These are phyloP conservation scores for Eidolon helvum DNA, from an alignment of 2,113 vertebrate genomes.

Conservation along the genomic window DNA sequence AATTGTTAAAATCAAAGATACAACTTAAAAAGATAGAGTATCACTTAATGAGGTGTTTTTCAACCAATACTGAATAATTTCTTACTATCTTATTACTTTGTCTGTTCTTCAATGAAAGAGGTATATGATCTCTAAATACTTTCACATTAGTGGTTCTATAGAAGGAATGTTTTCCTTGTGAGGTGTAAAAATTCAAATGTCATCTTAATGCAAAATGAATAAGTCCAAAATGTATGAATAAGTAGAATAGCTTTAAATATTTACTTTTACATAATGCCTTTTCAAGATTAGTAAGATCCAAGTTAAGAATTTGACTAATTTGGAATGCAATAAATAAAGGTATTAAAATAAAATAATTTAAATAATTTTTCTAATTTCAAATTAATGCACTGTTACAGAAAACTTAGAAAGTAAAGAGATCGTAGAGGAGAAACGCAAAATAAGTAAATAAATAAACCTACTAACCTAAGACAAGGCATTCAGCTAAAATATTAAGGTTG, in stretches of 20 bases:
- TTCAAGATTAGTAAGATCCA: not conserved
- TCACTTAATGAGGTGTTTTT: conserved; percentile 48
- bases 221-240: not conserved
- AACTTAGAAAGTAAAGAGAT: conserved; percentile 2
- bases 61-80: conserved; percentile 41
- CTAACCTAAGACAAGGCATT: not conserved
- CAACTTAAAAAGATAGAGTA: conserved; percentile 58
- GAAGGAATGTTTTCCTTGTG: conserved; percentile 1
- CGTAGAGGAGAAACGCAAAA: not conserved
- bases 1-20: conserved; percentile 69
- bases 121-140: not conserved
- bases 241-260: not conserved
- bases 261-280: conserved; percentile 6
- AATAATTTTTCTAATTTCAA: not conserved
- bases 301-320: not conserved
- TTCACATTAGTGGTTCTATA: not conserved
- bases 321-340: not conserved
- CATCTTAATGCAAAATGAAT: not conserved
- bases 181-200: conserved; percentile 36
- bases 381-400: not conserved
- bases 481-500: not conserved
- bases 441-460: not conserved
- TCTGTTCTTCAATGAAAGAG: not conserved
- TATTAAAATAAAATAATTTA: conserved; percentile 1
- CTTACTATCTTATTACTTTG: conserved; percentile 36